Evolutionary conservation across 2,113 vertebrate genomes (phyloP).

Genomic region (Fregetta grallaria): DNA sequence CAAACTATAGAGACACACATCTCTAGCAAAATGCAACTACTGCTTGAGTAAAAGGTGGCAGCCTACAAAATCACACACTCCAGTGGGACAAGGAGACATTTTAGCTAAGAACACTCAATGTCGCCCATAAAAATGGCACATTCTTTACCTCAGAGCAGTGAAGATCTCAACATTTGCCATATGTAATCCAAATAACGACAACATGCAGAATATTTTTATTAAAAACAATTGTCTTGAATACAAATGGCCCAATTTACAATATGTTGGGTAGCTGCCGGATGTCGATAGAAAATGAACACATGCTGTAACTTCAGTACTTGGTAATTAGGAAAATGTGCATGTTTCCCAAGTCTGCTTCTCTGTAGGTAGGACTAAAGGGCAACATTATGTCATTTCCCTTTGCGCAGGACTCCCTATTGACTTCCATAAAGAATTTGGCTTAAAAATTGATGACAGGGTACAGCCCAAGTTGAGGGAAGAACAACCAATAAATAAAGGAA

Average conservation of each 20-base stretch:
- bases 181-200: conserved; percentile 11
- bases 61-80: neutral
- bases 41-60: neutral
- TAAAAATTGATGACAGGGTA: conserved; percentile 33
- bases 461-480: neutral
- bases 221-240: conserved; percentile 20
- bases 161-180: neutral
- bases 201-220: conserved; percentile 26
- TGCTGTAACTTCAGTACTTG: conserved; percentile 24
- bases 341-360: conserved; percentile 40
- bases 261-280: conserved; percentile 38
- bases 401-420: conserved; percentile 51
- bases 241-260: neutral
- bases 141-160: conserved; percentile 8
- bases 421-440: conserved; percentile 44
- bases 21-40: neutral
- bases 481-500: conserved; percentile 55
- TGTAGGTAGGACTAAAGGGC: conserved; percentile 49
- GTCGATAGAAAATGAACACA: conserved; percentile 23
- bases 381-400: conserved; percentile 65
- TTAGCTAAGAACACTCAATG: neutral
- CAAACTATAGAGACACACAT: neutral
- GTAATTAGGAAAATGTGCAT: conserved; percentile 50
- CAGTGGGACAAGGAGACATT: neutral
- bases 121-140: neutral